phyloP scores from a whole-genome alignment of 2,888 invertebrate genomes.

The Nycteola revayana region DNA sequence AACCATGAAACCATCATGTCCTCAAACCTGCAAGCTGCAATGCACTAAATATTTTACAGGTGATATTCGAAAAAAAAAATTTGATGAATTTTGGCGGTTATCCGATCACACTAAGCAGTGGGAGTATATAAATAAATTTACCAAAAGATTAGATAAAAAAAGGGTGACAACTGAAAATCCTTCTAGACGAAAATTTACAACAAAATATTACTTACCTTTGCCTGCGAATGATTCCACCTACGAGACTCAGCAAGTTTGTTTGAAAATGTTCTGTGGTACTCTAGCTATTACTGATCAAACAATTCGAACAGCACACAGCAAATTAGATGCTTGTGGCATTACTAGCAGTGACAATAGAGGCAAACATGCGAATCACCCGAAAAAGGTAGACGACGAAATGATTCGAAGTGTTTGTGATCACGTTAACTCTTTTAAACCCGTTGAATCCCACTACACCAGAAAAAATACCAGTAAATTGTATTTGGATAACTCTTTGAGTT shows the following conservation, averaged over 20 bases:
- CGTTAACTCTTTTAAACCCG: constrained; percentile 10
- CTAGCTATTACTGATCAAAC: constrained; percentile 9
- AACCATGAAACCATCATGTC: too few species aligned
- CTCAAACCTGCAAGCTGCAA: too few species aligned
- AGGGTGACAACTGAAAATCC: constrained; percentile 5
- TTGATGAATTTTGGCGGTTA: constrained; percentile 4
- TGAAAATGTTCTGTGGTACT: constrained; percentile 10
- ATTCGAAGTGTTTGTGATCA: constrained; percentile 13
- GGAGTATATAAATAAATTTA: constrained; percentile 2
- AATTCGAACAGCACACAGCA: constrained; percentile 14
- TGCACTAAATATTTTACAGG: too few species aligned
- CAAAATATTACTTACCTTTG: constrained; percentile 9
- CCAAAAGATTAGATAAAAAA: constrained; percentile 1
- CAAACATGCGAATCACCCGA: too few species aligned
- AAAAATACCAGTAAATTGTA: constrained; percentile 17
- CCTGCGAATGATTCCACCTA: constrained; percentile 1
- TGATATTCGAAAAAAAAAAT: not conserved
- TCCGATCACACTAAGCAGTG: constrained; percentile 7
- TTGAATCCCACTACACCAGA: constrained; percentile 15
- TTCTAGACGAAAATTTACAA: constrained; percentile 9
- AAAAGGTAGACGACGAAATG: constrained; percentile 6
- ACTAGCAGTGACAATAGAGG: constrained; percentile 11
- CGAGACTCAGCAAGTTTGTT: constrained; percentile 8
- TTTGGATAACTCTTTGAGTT: constrained; percentile 8
- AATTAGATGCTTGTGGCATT: constrained; percentile 8